A percentile compares a stretch with the other conserved stretches of the same genome.
phyloP scores from a whole-genome alignment of 1,140 invertebrate species.

The Hermetia illucens region DNA sequence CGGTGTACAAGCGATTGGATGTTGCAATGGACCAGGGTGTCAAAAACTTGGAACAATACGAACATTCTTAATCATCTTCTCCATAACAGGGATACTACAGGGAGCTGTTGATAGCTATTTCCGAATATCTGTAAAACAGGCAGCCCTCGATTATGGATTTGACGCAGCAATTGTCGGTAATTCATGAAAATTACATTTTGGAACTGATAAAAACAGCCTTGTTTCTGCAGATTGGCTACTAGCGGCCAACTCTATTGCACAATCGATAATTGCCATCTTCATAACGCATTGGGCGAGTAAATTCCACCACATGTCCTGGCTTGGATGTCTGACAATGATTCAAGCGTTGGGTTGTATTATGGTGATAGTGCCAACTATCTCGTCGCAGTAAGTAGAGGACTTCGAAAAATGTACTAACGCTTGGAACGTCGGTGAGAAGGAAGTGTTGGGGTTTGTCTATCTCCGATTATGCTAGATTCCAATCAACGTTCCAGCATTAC shows the following conservation, averaged over 20 bases:
- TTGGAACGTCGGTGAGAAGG: no score
- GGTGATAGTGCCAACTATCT: slow-evolving; percentile 41
- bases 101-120: slow-evolving; percentile 40
- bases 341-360: slow-evolving; percentile 35
- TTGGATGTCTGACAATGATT: slow-evolving; percentile 39
- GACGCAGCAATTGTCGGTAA: slow-evolving; percentile 35
- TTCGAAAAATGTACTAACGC: no score
- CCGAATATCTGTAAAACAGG: slow-evolving; percentile 36
- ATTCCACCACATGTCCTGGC: slow-evolving; percentile 42
- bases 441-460: no score
- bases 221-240: slow-evolving; percentile 40
- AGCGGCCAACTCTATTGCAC: slow-evolving; percentile 36
- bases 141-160: slow-evolving; percentile 34
- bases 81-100: slow-evolving; percentile 36
- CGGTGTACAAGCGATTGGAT: slow-evolving; percentile 38
- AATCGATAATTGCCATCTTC: slow-evolving; percentile 34
- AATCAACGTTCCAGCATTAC: no score
- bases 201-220: no score
- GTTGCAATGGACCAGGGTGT: slow-evolving; percentile 34
- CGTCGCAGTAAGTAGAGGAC: slow-evolving; percentile 28
- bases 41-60: slow-evolving; percentile 40
- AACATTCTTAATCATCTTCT: slow-evolving; percentile 36
- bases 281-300: slow-evolving; percentile 43
- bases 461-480: no score
- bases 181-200: slow-evolving; percentile 8